Evolutionary conservation across 2,113 vertebrate species (phyloP), one percentile per base, ranked within the genome.

Genomic region (Solea solea): DNA sequence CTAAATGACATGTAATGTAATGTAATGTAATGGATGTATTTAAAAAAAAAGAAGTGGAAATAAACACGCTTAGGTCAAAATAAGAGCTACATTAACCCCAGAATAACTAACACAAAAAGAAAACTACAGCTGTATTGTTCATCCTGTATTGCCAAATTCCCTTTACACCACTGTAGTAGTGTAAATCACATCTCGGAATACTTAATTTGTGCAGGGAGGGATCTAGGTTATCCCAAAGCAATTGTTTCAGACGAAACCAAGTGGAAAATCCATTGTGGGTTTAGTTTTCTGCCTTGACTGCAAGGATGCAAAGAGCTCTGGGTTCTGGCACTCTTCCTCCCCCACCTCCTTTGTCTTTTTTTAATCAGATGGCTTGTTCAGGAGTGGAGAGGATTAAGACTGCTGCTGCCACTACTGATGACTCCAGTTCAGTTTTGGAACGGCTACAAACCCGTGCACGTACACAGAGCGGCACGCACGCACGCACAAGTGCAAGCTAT

Each of bases 201-300:
- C 80, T 86, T 85, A 53, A 84, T 83, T 76, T 86, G 89, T 83
- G 74, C 67, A 42, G 61, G 28, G 56, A 66, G 80, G 80, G 76
- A 89, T 89, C 76, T 77, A 88, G 86, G 87, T 88, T 90, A 87
- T 91, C 83, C 87, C 84, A 89, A 84, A 89, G 89, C 88, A 91
- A 91, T 92, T 90, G 89, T 92, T 91, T 89, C 68, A 72, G 76
- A 83, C 74, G 81, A 72, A 83, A 90, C 87, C 87, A 82, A 91
- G 88, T 85, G 88, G 84, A 90, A 91, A 91, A 89, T 89, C 89
- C 86, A 72, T 56, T 61, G 64, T 82, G 89, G 81, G 73, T 82
- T 86, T 86, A 86, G 75, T 63, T 87, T 89, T 74, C 73, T 85
- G 88, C 88, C 74, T 85, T 70, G 76, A 74, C 84, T 80, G 76